Percentiles rank a stretch among this genome's conserved stretches.
Evolutionary conservation across 2,888 invertebrate species (phyloP).

Genomic region (Melanotus villosus): DNA sequence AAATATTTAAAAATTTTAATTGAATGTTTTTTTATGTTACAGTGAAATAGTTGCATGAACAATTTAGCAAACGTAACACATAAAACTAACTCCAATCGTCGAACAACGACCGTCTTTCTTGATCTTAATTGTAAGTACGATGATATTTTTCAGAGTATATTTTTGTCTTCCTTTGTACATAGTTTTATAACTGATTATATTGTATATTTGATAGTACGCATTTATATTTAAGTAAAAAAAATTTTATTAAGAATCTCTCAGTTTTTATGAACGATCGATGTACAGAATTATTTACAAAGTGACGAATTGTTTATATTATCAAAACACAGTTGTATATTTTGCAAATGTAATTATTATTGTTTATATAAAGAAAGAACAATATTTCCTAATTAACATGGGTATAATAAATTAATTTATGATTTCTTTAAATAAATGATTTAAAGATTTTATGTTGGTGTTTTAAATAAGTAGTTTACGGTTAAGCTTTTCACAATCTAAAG

Average conservation of each 20-base stretch:
- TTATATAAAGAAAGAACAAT: conserved; percentile 6
- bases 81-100: neutral
- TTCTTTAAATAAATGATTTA: too few relatives aligned
- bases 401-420: too few relatives aligned
- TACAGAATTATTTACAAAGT: conserved; percentile 16
- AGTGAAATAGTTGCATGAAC: conserved; percentile 41
- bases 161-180: conserved; percentile 37
- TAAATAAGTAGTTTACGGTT: too few relatives aligned
- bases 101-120: conserved; percentile 29
- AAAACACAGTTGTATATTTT: neutral
- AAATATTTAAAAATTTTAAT: neutral
- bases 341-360: conserved; percentile 14
- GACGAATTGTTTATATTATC: conserved; percentile 20
- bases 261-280: conserved; percentile 19
- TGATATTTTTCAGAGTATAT: conserved; percentile 27
- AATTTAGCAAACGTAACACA: too few relatives aligned
- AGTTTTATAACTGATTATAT: conserved; percentile 24
- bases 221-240: conserved; percentile 33
- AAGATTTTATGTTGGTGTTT: too few relatives aligned
- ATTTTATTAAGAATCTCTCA: conserved; percentile 34
- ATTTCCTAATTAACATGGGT: too few relatives aligned
- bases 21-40: conserved; percentile 16
- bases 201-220: conserved; percentile 44
- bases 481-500: too few relatives aligned
- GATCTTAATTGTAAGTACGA: conserved; percentile 10